Evolutionary conservation across 2,797 vertebrate species (phyloP).

Genomic region (Anguilla anguilla): DNA sequence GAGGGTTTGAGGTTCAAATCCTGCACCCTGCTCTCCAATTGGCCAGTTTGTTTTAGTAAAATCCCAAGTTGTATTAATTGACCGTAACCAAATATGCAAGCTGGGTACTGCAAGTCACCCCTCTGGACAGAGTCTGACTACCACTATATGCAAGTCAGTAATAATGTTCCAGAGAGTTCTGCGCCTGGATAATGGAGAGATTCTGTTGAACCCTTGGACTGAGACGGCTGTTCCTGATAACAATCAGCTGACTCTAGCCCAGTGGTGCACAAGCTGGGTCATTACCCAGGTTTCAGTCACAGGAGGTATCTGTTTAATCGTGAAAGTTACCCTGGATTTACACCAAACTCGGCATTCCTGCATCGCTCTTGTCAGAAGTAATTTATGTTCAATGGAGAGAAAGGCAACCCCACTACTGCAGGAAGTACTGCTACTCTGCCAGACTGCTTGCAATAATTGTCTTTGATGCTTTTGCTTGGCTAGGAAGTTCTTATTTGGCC

Average conservation of each 20-base stretch:
- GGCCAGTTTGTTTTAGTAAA: not conserved
- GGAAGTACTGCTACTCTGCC: no score
- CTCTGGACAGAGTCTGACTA: not conserved
- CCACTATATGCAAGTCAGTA: not conserved
- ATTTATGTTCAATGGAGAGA: no score
- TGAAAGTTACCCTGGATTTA: no score
- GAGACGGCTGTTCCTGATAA: not conserved
- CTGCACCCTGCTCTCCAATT: not conserved
- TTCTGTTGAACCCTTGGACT: not conserved
- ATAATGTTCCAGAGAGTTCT: not conserved
- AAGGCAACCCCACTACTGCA: no score
- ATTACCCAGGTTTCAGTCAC: no score
- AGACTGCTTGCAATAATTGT: no score
- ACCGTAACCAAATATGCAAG: not conserved
- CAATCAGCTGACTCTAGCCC: not conserved
- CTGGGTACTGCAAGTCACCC: not conserved
- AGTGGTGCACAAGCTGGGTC: no score
- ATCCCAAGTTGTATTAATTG: not conserved
- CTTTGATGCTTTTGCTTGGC: no score
- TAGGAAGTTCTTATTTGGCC: no score
- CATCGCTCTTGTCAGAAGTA: no score
- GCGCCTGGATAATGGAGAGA: not conserved
- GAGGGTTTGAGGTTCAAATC: not conserved
- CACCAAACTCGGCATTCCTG: no score
- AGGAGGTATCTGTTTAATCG: no score